These are phyloP conservation scores for Entomobrya proxima DNA, from an alignment of 2,888 invertebrate genomes.

Conservation along the genomic window DNA sequence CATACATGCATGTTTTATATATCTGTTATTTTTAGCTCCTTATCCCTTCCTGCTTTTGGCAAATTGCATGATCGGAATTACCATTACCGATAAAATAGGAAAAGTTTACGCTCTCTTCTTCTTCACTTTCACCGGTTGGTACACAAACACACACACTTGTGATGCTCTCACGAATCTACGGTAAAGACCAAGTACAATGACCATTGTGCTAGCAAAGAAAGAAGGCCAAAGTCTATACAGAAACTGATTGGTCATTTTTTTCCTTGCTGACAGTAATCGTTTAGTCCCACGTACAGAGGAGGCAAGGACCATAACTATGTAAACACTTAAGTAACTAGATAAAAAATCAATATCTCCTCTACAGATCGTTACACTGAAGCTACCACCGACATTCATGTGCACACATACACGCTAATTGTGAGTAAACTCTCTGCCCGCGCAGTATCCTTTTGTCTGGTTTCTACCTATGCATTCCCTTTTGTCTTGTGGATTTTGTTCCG, in stretches of 20 bases:
- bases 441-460: not conserved
- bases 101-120: conserved; percentile 8
- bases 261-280: conserved; percentile 2
- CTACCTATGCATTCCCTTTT: not conserved
- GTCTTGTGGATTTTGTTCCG: not conserved
- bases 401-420: conserved; percentile 6
- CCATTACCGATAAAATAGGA: conserved; percentile 32
- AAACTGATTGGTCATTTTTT: conserved; percentile 53
- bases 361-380: not conserved
- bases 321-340: conserved; percentile 24
- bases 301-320: conserved; percentile 14
- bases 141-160: not conserved
- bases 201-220: not conserved
- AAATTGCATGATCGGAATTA: conserved; percentile 57
- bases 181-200: not conserved
- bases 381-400: not conserved
- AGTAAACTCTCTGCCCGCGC: not conserved
- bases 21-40: conserved; percentile 43
- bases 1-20: not conserved
- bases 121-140: not conserved
- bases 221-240: conserved; percentile 21
- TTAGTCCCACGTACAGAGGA: not conserved
- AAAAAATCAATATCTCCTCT: conserved; percentile 35
- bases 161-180: conserved; percentile 7
- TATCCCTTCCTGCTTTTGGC: conserved; percentile 34